Percentiles rank a stretch among this genome's conserved stretches.
These are phyloP conservation scores for Schizotus pectinicornis DNA, from an alignment of 2,888 invertebrate genomes.

Conservation along the genomic window DNA sequence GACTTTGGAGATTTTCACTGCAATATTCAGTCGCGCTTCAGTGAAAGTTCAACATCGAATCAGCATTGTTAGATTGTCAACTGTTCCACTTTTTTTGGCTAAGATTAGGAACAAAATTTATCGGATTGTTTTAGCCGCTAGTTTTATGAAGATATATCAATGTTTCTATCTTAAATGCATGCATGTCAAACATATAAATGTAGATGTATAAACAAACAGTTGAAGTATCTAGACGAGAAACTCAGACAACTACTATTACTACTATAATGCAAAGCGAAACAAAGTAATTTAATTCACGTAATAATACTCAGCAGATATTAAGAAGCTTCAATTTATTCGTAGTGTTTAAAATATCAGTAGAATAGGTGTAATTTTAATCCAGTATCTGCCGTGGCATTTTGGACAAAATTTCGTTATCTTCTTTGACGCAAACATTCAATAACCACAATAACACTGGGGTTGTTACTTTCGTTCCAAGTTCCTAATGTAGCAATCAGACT, in stretches of 20 bases:
- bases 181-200: conserved; percentile 33
- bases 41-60: conserved; percentile 12
- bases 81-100: conserved; percentile 30
- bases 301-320: conserved; percentile 43
- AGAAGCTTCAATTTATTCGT: conserved; percentile 42
- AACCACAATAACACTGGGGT: not conserved
- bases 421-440: conserved; percentile 9
- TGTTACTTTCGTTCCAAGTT: conserved; percentile 34
- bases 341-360: conserved; percentile 46
- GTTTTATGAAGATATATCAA: conserved; percentile 41
- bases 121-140: conserved; percentile 37
- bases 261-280: conserved; percentile 20
- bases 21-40: not conserved
- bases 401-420: conserved; percentile 31
- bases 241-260: conserved; percentile 21
- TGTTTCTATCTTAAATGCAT: conserved; percentile 43
- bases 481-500: conserved; percentile 31
- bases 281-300: conserved; percentile 32
- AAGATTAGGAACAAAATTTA: conserved; percentile 34
- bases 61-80: conserved; percentile 20
- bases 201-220: conserved; percentile 41
- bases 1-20: too few species aligned
- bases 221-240: conserved; percentile 14
- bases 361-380: conserved; percentile 44
- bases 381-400: conserved; percentile 49